Evolutionary conservation across 2,797 vertebrate species (phyloP).

Genomic region (Gobionotothen gibberifrons): DNA sequence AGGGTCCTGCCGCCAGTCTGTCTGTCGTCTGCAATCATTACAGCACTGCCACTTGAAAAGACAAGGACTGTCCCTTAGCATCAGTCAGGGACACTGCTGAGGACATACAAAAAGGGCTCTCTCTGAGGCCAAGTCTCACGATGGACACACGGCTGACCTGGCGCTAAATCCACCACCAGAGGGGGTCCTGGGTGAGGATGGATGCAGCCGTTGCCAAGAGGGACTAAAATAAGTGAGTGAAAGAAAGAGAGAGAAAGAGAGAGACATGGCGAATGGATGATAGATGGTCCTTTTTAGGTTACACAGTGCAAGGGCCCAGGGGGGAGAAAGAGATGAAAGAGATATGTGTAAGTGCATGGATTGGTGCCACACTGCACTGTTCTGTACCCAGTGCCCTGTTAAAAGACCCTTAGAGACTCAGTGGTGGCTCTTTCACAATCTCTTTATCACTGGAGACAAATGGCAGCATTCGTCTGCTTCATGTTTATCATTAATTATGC

Average conservation of each 20-base stretch:
- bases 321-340: conserved; percentile 56
- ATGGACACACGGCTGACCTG: conserved; percentile 60
- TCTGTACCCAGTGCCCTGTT: conserved; percentile 44
- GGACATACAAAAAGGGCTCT: conserved; percentile 59
- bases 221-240: conserved; percentile 32
- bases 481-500: conserved; percentile 76
- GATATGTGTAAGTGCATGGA: conserved; percentile 60
- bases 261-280: conserved; percentile 66
- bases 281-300: conserved; percentile 69
- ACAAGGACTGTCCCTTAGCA: conserved; percentile 74
- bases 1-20: conserved; percentile 72
- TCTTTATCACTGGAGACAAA: conserved; percentile 70
- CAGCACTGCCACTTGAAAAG: conserved; percentile 74
- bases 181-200: conserved; percentile 53
- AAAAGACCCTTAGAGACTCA: conserved; percentile 48
- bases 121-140: conserved; percentile 39
- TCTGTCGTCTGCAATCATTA: conserved; percentile 78
- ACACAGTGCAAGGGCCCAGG: conserved; percentile 49
- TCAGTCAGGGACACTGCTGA: conserved; percentile 67
- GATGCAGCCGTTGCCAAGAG: conserved; percentile 44
- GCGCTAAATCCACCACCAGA: conserved; percentile 38
- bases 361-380: conserved; percentile 44
- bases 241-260: conserved; percentile 7
- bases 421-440: conserved; percentile 50
- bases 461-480: conserved; percentile 64